Conservation (phyloP, 2,888 invertebrate species). For the Hedychridium roseum region DNA sequence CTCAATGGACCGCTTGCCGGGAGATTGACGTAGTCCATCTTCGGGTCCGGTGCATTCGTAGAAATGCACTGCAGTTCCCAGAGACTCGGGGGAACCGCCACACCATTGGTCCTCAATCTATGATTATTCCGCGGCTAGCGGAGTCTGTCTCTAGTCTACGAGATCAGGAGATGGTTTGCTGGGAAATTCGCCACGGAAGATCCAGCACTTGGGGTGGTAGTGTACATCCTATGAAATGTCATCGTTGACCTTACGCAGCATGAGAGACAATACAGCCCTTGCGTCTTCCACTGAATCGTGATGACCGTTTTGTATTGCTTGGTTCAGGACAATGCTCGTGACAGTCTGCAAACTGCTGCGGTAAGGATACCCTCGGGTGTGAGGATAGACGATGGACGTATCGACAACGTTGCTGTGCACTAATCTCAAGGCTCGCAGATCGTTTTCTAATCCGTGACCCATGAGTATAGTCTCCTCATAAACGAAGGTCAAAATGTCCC, state of each 20-base stretch:
- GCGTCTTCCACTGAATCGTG: slow-evolving; percentile 97
- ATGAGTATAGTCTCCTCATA: slow-evolving; percentile 87
- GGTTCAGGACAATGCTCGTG: slow-evolving; percentile 75
- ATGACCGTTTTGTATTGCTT: slow-evolving; percentile 80
- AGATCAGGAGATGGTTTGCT: too few species aligned
- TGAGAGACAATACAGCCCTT: slow-evolving; percentile 85
- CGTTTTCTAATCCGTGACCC: slow-evolving; percentile 95
- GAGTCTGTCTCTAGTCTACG: too few species aligned
- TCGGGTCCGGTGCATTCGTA: too few species aligned
- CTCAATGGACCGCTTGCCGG: too few species aligned
- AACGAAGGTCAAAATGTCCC: slow-evolving; percentile 82
- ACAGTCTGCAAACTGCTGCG: slow-evolving; percentile 84
- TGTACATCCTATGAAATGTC: too few species aligned
- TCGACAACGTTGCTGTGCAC: slow-evolving; percentile 88
- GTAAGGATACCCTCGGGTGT: slow-evolving; percentile 82
- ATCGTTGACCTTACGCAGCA: slow-evolving; percentile 70
- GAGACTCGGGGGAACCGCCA: too few species aligned
- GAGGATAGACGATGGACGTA: slow-evolving; percentile 89
- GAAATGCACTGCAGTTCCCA: too few species aligned
- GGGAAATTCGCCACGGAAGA: too few species aligned
- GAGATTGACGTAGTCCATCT: neutral
- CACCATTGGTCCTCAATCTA: too few species aligned
- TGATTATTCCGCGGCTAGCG: too few species aligned
- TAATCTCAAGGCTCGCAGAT: slow-evolving; percentile 85
- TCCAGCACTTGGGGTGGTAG: too few species aligned